phyloP scores from a whole-genome alignment of 92 coral and sea anemone genomes.

The Micromussa lordhowensis region DNA sequence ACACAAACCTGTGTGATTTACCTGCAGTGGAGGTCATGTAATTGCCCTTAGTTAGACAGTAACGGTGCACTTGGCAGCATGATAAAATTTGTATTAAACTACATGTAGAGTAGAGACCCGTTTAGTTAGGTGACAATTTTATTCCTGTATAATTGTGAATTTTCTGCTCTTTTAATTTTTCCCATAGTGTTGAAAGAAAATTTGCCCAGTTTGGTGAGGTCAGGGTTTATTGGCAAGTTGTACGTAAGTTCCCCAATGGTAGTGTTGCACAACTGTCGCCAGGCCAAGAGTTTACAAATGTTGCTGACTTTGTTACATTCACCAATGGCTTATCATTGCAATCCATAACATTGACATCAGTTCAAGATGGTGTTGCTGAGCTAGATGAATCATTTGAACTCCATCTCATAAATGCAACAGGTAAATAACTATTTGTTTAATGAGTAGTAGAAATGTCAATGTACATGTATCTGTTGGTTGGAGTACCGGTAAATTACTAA shows the following conservation, averaged over 20 bases:
- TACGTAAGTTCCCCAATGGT: slow-evolving; percentile 62
- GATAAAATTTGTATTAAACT: neutral
- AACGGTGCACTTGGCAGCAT: neutral
- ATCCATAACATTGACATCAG: slow-evolving; percentile 59
- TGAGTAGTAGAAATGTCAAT: neutral
- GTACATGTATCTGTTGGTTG: too few relatives aligned
- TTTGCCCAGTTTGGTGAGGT: slow-evolving; percentile 76
- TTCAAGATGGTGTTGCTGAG: slow-evolving; percentile 82
- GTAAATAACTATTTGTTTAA: slow-evolving; percentile 39
- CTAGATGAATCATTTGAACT: slow-evolving; percentile 83
- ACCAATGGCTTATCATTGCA: slow-evolving; percentile 37
- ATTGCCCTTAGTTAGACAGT: too few relatives aligned
- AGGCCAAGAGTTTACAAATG: slow-evolving; percentile 78
- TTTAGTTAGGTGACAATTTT: neutral
- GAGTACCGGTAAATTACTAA: too few relatives aligned
- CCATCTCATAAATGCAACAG: slow-evolving; percentile 87
- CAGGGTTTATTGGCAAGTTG: slow-evolving; percentile 80
- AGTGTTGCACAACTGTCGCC: slow-evolving; percentile 52
- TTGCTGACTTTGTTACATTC: slow-evolving; percentile 70
- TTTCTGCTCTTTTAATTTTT: neutral
- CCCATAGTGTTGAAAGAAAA: slow-evolving; percentile 74
- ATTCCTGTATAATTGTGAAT: neutral
- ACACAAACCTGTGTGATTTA: too few relatives aligned
- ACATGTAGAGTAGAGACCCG: too few relatives aligned
- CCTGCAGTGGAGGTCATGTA: too few relatives aligned